Conservation (phyloP, 2,888 invertebrate species). For the Idaea dimidiata region DNA sequence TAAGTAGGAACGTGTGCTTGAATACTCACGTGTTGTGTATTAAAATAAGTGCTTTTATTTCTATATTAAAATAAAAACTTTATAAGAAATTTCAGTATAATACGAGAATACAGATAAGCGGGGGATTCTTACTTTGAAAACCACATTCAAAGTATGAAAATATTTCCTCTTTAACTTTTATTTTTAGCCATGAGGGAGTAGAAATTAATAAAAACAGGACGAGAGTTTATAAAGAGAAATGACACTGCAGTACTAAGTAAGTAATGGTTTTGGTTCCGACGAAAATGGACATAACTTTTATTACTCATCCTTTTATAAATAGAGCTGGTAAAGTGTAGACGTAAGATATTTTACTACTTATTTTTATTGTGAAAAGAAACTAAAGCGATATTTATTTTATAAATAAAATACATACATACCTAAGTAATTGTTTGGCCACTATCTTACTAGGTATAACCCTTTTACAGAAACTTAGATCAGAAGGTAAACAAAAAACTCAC, state of each 20-base stretch:
- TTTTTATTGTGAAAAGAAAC: no score
- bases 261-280: slow-evolving; percentile 48
- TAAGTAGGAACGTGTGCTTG: background rate
- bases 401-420: no score
- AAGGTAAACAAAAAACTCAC: no score
- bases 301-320: slow-evolving; percentile 20
- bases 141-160: slow-evolving; percentile 40
- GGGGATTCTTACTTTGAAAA: slow-evolving; percentile 27
- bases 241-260: slow-evolving; percentile 67
- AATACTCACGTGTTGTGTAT: background rate
- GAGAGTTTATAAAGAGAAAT: slow-evolving; percentile 71
- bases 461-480: no score
- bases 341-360: background rate
- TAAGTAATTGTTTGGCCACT: no score
- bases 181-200: slow-evolving; percentile 46
- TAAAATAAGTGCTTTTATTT: background rate
- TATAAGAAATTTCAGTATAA: slow-evolving; percentile 16
- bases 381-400: no score
- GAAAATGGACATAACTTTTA: slow-evolving; percentile 11
- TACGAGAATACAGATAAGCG: slow-evolving; percentile 23
- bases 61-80: slow-evolving; percentile 1
- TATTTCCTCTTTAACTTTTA: slow-evolving; percentile 54
- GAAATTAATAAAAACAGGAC: slow-evolving; percentile 68
- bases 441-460: no score
- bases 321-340: background rate